A percentile compares a stretch with the other conserved stretches of the same genome.
These are phyloP conservation scores for Morpho helenor DNA, from an alignment of 2,888 invertebrate genomes.

Conservation along the genomic window DNA sequence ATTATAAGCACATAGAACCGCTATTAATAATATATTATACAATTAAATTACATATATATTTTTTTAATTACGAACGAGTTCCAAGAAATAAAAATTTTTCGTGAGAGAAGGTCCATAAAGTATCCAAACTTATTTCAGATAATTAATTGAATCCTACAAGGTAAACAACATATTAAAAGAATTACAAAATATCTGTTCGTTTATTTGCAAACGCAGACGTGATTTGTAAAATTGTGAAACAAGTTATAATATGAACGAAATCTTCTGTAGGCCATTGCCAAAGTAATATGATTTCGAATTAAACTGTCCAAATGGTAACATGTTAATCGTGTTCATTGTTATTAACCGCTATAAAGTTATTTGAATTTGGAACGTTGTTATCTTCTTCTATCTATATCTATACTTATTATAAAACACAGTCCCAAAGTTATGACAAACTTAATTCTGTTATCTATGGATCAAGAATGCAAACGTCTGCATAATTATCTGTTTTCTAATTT, in stretches of 20 bases:
- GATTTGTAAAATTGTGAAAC: slow-evolving; percentile 31
- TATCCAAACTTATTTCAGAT: slow-evolving; percentile 6
- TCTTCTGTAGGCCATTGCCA: slow-evolving; percentile 31
- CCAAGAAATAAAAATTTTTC: slow-evolving; percentile 4
- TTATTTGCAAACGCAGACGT: slow-evolving; percentile 27
- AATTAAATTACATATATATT: no score
- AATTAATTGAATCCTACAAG: slow-evolving; percentile 17
- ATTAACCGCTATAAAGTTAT: not conserved
- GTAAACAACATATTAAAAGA: slow-evolving; percentile 25
- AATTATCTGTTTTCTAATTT: no score
- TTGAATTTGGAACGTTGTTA: not conserved
- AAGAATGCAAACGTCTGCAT: no score
- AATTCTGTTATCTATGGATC: no score
- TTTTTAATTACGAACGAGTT: no score
- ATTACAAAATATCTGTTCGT: slow-evolving; percentile 28
- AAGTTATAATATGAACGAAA: slow-evolving; percentile 29
- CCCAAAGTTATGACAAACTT: no score
- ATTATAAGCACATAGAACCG: no score
- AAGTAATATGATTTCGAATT: slow-evolving; percentile 24
- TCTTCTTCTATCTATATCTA: no score
- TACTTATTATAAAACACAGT: no score
- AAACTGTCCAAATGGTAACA: not conserved
- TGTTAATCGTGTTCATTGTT: not conserved
- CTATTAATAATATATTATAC: no score
- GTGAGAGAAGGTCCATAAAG: slow-evolving; percentile 9